A percentile compares a stretch with the other conserved stretches of the same genome.
Conservation (phyloP, 2,888 invertebrate genomes). For the Chaetoderma sp. region DNA sequence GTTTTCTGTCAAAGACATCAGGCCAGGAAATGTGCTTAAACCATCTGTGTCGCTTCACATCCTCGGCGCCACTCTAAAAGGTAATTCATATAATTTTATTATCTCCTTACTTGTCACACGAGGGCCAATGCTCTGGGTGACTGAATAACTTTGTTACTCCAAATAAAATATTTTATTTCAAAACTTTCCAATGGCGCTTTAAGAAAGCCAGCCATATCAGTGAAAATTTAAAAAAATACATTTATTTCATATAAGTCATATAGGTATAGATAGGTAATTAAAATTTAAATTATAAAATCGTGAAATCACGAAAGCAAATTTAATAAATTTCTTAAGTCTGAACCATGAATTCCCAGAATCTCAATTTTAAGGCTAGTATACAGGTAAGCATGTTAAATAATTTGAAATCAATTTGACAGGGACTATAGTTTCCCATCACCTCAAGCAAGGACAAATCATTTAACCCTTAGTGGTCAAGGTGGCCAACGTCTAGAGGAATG, state of each 20-base stretch:
- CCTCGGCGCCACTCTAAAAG: constrained; percentile 90
- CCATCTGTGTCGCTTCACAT: constrained; percentile 96
- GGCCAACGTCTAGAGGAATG: too few species aligned
- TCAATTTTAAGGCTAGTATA: background rate
- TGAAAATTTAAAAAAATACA: too few species aligned
- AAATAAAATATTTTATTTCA: too few species aligned
- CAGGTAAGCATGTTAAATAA: background rate
- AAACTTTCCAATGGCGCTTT: too few species aligned
- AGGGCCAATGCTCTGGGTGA: too few species aligned
- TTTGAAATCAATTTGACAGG: background rate
- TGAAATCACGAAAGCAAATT: background rate
- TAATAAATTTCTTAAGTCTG: background rate
- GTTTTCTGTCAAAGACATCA: constrained; percentile 83
- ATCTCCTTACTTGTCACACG: too few species aligned
- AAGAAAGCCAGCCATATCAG: too few species aligned
- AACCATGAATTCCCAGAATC: background rate
- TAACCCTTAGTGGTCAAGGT: too few species aligned
- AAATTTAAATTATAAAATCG: background rate
- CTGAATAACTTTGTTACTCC: too few species aligned
- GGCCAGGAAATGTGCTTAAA: constrained; percentile 95
- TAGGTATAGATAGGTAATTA: background rate
- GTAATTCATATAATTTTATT: constrained; percentile 43
- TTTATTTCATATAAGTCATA: too few species aligned
- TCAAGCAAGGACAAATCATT: too few species aligned
- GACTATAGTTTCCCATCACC: too few species aligned